Conservation (phyloP, 2,888 invertebrate species). For the Lithophane ornitopus region DNA sequence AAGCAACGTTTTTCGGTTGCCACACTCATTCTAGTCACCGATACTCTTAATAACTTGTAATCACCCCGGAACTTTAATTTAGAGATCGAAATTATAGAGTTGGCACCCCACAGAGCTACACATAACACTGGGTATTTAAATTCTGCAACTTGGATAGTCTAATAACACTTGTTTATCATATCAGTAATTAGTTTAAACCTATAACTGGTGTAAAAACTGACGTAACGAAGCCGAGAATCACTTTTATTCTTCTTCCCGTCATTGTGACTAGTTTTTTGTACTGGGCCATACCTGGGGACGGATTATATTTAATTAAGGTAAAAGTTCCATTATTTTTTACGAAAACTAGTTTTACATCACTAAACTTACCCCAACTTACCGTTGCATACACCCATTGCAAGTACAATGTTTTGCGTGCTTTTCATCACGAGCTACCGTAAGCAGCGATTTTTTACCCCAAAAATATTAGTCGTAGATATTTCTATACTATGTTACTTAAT, state of each 20-base stretch:
- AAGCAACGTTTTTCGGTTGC: neutral
- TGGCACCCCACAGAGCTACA: neutral
- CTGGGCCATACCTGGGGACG: neutral
- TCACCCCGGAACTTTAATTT: neutral
- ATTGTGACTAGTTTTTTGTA: neutral
- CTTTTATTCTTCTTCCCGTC: neutral
- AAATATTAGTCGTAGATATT: neutral
- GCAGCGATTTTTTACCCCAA: neutral
- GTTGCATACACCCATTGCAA: neutral
- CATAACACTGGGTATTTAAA: neutral
- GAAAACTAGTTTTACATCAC: neutral
- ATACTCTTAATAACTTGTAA: conserved; percentile 5
- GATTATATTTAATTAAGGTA: neutral
- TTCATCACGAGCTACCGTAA: neutral
- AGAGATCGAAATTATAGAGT: neutral
- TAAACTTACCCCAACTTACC: neutral
- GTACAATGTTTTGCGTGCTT: neutral
- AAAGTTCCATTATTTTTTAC: neutral
- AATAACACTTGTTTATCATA: no score
- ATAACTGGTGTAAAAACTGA: neutral
- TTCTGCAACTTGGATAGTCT: neutral
- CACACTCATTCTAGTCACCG: neutral
- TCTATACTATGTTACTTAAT: neutral
- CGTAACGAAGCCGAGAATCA: neutral
- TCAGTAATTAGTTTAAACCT: neutral